phyloP scores from a whole-genome alignment of 1,140 invertebrate species.

The Arctopsyche grandis region DNA sequence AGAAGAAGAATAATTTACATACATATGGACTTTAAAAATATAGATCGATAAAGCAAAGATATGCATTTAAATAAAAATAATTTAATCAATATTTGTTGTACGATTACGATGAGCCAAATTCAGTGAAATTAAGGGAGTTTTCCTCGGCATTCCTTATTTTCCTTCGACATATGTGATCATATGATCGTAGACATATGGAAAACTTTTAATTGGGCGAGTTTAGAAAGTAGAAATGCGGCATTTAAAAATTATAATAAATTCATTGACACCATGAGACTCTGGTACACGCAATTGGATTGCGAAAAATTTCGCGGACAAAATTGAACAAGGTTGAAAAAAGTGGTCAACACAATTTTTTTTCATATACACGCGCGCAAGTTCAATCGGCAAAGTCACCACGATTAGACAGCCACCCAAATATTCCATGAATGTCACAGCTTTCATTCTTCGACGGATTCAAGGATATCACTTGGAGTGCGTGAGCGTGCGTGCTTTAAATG shows the following conservation, averaged over 20 bases:
- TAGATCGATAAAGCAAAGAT: no score
- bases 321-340: neutral
- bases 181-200: neutral
- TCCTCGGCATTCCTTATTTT: no score
- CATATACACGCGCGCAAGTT: neutral
- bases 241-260: conserved; percentile 8
- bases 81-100: no score
- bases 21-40: no score
- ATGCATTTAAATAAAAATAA: no score
- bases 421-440: conserved; percentile 3
- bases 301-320: conserved; percentile 12
- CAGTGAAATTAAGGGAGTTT: no score
- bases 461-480: conserved; percentile 2
- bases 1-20: no score
- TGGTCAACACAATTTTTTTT: neutral
- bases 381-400: neutral
- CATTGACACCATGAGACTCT: neutral
- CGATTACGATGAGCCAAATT: no score
- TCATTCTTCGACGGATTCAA: neutral
- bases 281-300: neutral
- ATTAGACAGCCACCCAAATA: neutral
- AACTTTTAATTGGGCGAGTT: neutral
- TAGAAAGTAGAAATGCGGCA: neutral
- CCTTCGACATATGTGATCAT: no score
- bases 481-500: neutral